Percentiles rank a stretch among this genome's conserved stretches.
phyloP scores from a whole-genome alignment of 2,797 vertebrate genomes.

The Gallinago nigripennis region DNA sequence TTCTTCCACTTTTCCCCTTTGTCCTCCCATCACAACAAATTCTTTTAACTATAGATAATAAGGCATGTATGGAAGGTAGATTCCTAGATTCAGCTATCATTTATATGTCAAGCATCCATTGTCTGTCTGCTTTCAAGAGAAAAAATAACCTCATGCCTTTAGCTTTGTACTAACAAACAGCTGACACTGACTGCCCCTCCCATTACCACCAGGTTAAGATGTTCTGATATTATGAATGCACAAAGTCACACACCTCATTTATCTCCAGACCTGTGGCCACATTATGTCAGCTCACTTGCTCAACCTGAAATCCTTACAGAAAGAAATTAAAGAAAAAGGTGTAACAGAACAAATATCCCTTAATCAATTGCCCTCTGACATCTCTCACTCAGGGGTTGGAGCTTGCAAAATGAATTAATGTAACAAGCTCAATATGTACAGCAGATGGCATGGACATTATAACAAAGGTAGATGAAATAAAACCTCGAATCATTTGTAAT shows the following conservation, averaged over 20 bases:
- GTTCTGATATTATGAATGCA: slow-evolving; percentile 57
- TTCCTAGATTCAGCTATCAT: not conserved
- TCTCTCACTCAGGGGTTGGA: not conserved
- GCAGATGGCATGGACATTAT: slow-evolving; percentile 39
- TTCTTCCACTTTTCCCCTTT: not conserved
- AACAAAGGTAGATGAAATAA: slow-evolving; percentile 53
- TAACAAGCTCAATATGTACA: slow-evolving; percentile 56
- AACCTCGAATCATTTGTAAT: slow-evolving; percentile 34
- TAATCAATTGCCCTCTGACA: slow-evolving; percentile 63
- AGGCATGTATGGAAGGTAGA: not conserved
- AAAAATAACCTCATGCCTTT: not conserved
- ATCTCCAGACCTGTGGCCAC: slow-evolving; percentile 7
- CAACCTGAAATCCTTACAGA: not conserved
- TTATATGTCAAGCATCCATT: not conserved
- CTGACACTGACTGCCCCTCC: not conserved
- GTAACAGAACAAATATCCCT: slow-evolving; percentile 10
- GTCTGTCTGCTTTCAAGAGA: slow-evolving; percentile 42
- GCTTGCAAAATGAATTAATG: slow-evolving; percentile 20
- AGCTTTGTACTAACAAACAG: slow-evolving; percentile 3
- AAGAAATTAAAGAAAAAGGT: slow-evolving; percentile 38
- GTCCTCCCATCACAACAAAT: not conserved
- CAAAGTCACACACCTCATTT: slow-evolving; percentile 19
- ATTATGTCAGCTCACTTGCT: slow-evolving; percentile 41
- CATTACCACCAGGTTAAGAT: not conserved
- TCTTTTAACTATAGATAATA: slow-evolving; percentile 10